Conservation (phyloP, 2,888 invertebrate species). For the Hyposoter didymator region DNA sequence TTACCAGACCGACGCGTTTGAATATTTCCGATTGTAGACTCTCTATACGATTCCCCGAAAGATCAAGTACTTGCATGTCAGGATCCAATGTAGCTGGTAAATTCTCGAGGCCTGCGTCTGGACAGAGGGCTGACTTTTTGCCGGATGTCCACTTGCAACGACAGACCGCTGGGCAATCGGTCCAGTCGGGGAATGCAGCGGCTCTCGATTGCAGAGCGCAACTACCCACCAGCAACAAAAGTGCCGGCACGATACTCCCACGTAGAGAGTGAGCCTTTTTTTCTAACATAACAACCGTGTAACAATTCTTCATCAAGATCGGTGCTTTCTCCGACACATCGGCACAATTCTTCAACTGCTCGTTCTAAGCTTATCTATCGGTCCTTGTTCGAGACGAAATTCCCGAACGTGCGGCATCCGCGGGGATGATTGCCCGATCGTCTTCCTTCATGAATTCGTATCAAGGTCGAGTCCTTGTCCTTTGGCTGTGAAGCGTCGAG, state of each 20-base stretch:
- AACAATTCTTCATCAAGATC: conserved; percentile 32
- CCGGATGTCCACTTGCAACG: conserved; percentile 97
- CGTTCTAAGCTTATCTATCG: not conserved
- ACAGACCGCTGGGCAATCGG: conserved; percentile 94
- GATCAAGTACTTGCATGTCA: conserved; percentile 94
- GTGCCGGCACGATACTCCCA: conserved; percentile 80
- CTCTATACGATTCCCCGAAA: conserved; percentile 92
- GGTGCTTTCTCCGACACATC: not conserved
- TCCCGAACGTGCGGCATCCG: conserved; percentile 4
- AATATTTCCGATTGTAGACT: conserved; percentile 92
- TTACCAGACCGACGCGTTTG: conserved; percentile 91
- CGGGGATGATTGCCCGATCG: not conserved
- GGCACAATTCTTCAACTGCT: not conserved
- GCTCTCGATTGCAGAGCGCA: conserved; percentile 80
- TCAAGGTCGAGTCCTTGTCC: conserved; percentile 31
- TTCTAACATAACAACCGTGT: conserved; percentile 74
- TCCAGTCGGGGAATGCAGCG: conserved; percentile 91
- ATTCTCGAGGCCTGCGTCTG: conserved; percentile 91
- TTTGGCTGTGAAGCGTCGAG: conserved; percentile 20
- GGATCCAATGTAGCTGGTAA: conserved; percentile 90
- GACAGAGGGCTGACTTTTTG: conserved; percentile 95
- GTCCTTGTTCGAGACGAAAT: not conserved
- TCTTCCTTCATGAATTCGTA: conserved; percentile 25
- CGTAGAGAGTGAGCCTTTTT: conserved; percentile 78
- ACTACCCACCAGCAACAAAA: conserved; percentile 77